These are phyloP conservation scores for Neostethus bicornis DNA, from an alignment of 2,797 vertebrate genomes.

Conservation along the genomic window DNA sequence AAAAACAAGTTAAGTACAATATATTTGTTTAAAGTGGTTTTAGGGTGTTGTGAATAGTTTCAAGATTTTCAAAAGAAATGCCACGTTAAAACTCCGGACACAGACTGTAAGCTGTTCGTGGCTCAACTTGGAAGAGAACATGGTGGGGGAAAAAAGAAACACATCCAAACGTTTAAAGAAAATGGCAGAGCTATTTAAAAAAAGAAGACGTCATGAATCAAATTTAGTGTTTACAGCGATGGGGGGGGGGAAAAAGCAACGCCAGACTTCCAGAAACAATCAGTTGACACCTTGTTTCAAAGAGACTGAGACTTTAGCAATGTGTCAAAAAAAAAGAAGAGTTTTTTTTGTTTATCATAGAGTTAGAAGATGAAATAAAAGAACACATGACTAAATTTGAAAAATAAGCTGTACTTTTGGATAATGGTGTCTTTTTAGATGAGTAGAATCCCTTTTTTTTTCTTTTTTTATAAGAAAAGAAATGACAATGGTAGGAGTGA, in stretches of 20 bases:
- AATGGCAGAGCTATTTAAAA: slow-evolving; percentile 27
- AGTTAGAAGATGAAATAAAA: slow-evolving; percentile 45
- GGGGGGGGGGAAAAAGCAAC: slow-evolving; percentile 32
- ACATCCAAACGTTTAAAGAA: slow-evolving; percentile 36
- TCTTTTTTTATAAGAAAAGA: slow-evolving; percentile 63
- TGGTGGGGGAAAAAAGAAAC: slow-evolving; percentile 22
- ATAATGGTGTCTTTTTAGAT: slow-evolving; percentile 69
- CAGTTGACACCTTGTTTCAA: slow-evolving; percentile 52
- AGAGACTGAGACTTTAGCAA: slow-evolving; percentile 52
- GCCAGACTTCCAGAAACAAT: slow-evolving; percentile 59
- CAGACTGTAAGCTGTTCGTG: slow-evolving; percentile 37
- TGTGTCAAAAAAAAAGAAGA: slow-evolving; percentile 45
- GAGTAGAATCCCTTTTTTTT: slow-evolving; percentile 70
- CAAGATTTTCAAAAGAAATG: slow-evolving; percentile 65
- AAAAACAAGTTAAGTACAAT: slow-evolving; percentile 71
- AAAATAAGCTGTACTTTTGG: slow-evolving; percentile 51
- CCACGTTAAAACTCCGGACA: slow-evolving; percentile 34
- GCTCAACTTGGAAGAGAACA: slow-evolving; percentile 44
- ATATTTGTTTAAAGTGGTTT: slow-evolving; percentile 74
- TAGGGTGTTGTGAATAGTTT: slow-evolving; percentile 76
- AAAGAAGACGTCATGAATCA: slow-evolving; percentile 38
- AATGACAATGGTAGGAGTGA: slow-evolving; percentile 73
- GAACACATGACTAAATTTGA: slow-evolving; percentile 51
- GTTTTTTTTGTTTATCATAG: slow-evolving; percentile 36
- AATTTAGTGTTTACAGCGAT: slow-evolving; percentile 75